phyloP scores from a whole-genome alignment of 1,140 invertebrate genomes.

The Goniozus legneri region DNA sequence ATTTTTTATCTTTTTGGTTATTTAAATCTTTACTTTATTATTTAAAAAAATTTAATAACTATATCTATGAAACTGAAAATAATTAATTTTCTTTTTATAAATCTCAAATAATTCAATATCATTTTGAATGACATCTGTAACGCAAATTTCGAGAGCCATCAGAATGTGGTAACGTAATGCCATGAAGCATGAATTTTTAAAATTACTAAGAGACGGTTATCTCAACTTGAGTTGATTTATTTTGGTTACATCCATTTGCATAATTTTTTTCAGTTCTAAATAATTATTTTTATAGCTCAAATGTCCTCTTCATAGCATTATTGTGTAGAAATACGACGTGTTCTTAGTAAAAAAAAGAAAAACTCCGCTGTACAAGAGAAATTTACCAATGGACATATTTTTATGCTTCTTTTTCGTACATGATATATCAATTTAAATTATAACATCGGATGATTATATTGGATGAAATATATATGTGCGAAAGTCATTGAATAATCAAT shows the following conservation, averaged over 20 bases:
- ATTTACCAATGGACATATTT: no score
- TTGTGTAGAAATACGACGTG: conserved; percentile 32
- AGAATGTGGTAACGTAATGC: conserved; percentile 50
- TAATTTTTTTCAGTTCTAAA: conserved; percentile 30
- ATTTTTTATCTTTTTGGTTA: no score
- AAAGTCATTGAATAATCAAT: no score
- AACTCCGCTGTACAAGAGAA: no score
- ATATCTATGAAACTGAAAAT: no score
- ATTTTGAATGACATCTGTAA: conserved; percentile 18
- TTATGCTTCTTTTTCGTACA: no score
- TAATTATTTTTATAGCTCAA: conserved; percentile 40
- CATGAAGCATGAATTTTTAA: conserved; percentile 55
- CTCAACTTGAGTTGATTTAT: not conserved
- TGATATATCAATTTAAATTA: no score
- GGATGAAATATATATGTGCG: no score
- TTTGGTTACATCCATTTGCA: conserved; percentile 17
- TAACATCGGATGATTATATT: no score
- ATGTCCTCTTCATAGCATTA: conserved; percentile 40
- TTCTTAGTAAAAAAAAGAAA: conserved; percentile 13
- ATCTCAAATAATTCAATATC: not conserved
- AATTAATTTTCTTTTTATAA: conserved; percentile 6
- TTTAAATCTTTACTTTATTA: no score
- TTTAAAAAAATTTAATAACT: no score
- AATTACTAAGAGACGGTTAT: conserved; percentile 5
- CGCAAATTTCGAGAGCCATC: conserved; percentile 49